Evolutionary conservation across 2,797 vertebrate species (phyloP), one percentile per base, ranked within the genome.

Genomic region (Girardinus metallicus): DNA sequence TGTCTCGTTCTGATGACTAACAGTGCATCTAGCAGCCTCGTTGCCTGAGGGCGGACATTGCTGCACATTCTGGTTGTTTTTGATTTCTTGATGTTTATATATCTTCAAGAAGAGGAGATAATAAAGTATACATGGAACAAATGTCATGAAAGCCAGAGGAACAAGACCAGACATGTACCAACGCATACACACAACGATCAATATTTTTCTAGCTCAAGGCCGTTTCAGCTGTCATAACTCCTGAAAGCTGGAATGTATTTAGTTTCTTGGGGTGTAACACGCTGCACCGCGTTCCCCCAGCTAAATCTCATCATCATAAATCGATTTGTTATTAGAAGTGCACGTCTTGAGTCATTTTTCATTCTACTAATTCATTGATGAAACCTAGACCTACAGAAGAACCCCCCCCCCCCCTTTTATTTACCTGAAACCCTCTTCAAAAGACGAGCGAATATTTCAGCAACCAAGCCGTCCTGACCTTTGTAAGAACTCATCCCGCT

Each of bases 401-500:
- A n/a, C n/a, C n/a, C n/a, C n/a, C n/a, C n/a, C n/a, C n/a, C n/a
- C n/a, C n/a, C n/a, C n/a, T n/a, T n/a, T n/a, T n/a, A 26, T 68
- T 41, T 68, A 68, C 8, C 64, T 41, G 64, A 41, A 68, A 39
- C 41, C 36, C 29, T 68, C 39, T 68, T 68, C 34, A 10, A 68
- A 68, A 68, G 64, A 41, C 23, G 23, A 68, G 21, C 10, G 12
- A 41, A 7, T 43, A 29, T 71, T 29, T 44, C 64, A 68, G 68
- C 41, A 4, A 26, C 39, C 6, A 15, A 44, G 26, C 26, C 41
- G 23, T 8, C 12, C 68, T n/a, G 68, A 68, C 68, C 68, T 44
- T 44, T 85, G 81, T 76, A 66, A 83, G 74, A 79, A 57, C 36
- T 81, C 82, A 77, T 84, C 57, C 82, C 74, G 9, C 71, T 9